Evolutionary conservation across 2,888 invertebrate genomes (phyloP).

Genomic region (Pollenia labialis): DNA sequence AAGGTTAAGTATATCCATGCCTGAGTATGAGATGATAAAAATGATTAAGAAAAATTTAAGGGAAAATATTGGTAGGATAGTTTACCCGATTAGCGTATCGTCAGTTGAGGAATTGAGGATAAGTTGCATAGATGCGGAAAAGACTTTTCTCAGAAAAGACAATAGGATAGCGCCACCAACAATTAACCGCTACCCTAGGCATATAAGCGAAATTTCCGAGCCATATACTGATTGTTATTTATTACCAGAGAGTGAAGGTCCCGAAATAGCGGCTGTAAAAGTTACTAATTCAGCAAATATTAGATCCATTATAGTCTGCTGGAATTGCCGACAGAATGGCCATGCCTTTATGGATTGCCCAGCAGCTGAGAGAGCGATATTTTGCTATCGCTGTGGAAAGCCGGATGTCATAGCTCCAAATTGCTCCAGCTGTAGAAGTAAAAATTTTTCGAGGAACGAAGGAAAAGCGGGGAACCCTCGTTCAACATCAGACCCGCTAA

Average conservation of each 20-base stretch:
- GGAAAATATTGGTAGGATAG: slow-evolving; percentile 1
- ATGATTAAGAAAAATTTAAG: neutral
- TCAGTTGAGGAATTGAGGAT: neutral
- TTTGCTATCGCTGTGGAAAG: slow-evolving; percentile 34
- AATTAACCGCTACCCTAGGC: too few relatives aligned
- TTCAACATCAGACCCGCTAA: too few relatives aligned
- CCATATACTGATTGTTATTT: too few relatives aligned
- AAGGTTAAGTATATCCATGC: too few relatives aligned
- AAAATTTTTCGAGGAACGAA: too few relatives aligned
- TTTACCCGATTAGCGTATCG: neutral
- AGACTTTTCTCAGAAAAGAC: neutral
- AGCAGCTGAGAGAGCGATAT: neutral
- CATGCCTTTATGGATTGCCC: slow-evolving; percentile 7
- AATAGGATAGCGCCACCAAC: neutral
- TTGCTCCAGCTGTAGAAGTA: neutral
- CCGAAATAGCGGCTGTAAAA: too few relatives aligned
- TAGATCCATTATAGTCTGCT: neutral
- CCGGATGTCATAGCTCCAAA: slow-evolving; percentile 3
- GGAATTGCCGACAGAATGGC: neutral
- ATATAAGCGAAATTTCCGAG: too few relatives aligned
- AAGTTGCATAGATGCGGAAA: neutral
- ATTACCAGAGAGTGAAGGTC: too few relatives aligned
- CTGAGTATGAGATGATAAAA: too few relatives aligned
- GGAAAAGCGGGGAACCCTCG: too few relatives aligned
- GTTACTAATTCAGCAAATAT: too few relatives aligned